Conservation (phyloP, 2,113 vertebrate genomes). For the Lepisosteus osseus region DNA sequence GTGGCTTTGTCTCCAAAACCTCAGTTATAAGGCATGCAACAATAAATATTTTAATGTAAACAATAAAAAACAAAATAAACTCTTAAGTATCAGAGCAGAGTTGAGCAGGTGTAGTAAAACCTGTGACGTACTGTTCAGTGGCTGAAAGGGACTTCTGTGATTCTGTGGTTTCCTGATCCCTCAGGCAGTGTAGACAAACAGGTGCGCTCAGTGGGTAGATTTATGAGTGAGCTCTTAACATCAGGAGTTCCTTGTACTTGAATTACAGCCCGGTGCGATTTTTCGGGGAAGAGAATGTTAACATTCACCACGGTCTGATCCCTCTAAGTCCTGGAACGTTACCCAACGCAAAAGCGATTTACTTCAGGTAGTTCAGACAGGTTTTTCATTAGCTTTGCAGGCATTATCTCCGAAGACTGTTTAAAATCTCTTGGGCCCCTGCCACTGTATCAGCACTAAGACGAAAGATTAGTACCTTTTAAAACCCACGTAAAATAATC, state of each 20-base stretch:
- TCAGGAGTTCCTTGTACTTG: not conserved
- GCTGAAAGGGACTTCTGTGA: too few relatives aligned
- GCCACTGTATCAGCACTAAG: not conserved
- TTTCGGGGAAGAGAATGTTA: not conserved
- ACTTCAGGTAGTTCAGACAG: not conserved
- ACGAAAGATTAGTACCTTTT: not conserved
- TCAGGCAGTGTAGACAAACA: not conserved
- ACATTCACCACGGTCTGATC: not conserved
- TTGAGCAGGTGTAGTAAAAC: too few relatives aligned
- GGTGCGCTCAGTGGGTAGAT: conserved; percentile 1
- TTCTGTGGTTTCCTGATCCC: too few relatives aligned
- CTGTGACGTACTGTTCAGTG: too few relatives aligned
- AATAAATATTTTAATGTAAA: too few relatives aligned
- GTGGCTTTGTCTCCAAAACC: too few relatives aligned
- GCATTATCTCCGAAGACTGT: not conserved
- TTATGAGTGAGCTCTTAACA: not conserved
- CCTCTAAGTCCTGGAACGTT: not conserved
- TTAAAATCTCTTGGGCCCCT: not conserved
- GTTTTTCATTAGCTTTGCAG: not conserved
- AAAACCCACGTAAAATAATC: not conserved
- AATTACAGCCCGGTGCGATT: not conserved
- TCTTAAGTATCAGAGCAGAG: too few relatives aligned
- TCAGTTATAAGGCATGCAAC: too few relatives aligned
- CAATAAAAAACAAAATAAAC: too few relatives aligned
- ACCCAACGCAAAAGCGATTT: not conserved